phyloP scores from a whole-genome alignment of 2,888 invertebrate genomes.

The Parnassius smintheus region DNA sequence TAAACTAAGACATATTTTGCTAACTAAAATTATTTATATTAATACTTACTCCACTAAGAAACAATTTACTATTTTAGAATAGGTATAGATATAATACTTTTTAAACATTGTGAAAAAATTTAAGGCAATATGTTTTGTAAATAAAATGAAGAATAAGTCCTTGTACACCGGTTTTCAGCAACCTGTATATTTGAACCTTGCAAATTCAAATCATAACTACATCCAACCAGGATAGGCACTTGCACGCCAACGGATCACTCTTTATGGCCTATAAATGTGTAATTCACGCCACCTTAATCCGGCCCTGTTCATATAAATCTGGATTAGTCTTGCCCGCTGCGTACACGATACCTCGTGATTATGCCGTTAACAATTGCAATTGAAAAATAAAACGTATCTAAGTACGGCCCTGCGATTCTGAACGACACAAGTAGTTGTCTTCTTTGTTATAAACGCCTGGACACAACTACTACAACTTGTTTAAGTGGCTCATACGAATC shows the following conservation, averaged over 20 bases:
- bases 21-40: too few relatives aligned
- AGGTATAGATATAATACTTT: too few relatives aligned
- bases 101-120: too few relatives aligned
- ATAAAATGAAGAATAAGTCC: background rate
- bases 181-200: constrained; percentile 33
- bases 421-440: constrained; percentile 9
- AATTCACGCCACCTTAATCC: constrained; percentile 81
- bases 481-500: constrained; percentile 1
- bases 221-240: constrained; percentile 66
- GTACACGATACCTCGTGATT: constrained; percentile 71
- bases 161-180: constrained; percentile 4
- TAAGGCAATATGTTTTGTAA: background rate
- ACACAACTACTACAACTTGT: constrained; percentile 3
- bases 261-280: constrained; percentile 81
- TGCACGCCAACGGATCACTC: constrained; percentile 77
- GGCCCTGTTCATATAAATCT: constrained; percentile 76
- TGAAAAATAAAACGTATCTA: constrained; percentile 69
- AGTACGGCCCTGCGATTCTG: constrained; percentile 36
- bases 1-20: too few relatives aligned
- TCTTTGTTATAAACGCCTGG: constrained; percentile 9
- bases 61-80: too few relatives aligned
- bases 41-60: too few relatives aligned
- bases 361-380: constrained; percentile 79
- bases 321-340: constrained; percentile 72
- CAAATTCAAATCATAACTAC: constrained; percentile 69